Evolutionary conservation across 2,888 invertebrate genomes (phyloP).

Genomic region (Bruchidius siliquastri): DNA sequence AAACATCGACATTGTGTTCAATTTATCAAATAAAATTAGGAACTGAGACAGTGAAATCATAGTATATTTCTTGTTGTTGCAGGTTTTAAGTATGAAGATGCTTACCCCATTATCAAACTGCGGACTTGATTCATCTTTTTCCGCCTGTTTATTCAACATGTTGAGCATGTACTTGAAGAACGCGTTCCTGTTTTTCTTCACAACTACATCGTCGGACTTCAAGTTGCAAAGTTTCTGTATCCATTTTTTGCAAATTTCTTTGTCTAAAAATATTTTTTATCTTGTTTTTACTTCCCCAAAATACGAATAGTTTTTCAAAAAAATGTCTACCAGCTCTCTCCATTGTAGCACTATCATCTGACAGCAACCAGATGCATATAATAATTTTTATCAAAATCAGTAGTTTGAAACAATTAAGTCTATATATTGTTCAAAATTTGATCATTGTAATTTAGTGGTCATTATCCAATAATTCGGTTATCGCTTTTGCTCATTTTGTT

Average conservation of each 20-base stretch:
- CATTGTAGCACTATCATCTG: too few species aligned
- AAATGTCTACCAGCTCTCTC: too few species aligned
- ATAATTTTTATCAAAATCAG: too few species aligned
- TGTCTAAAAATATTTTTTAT: constrained; percentile 34
- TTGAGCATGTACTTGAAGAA: constrained; percentile 53
- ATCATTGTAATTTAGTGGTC: too few species aligned
- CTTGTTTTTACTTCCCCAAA: not conserved
- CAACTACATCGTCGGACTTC: constrained; percentile 46
- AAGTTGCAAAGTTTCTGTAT: constrained; percentile 46
- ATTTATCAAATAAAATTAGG: too few species aligned
- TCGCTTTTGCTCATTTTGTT: too few species aligned
- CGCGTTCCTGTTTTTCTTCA: constrained; percentile 52
- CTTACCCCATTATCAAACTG: constrained; percentile 11
- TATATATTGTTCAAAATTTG: too few species aligned
- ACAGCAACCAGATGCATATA: too few species aligned
- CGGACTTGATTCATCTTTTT: constrained; percentile 21
- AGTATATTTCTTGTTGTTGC: constrained; percentile 8
- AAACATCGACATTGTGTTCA: too few species aligned
- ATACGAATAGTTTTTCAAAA: not conserved
- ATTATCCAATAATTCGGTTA: too few species aligned
- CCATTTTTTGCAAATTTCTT: constrained; percentile 48
- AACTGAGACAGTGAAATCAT: not conserved
- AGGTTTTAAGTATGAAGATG: constrained; percentile 10
- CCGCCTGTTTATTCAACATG: constrained; percentile 37
- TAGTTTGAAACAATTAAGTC: too few species aligned